Percentiles rank a stretch among this genome's conserved stretches.
phyloP scores from a whole-genome alignment of 2,797 vertebrate species.

The Mormyrus proboscirostris region DNA sequence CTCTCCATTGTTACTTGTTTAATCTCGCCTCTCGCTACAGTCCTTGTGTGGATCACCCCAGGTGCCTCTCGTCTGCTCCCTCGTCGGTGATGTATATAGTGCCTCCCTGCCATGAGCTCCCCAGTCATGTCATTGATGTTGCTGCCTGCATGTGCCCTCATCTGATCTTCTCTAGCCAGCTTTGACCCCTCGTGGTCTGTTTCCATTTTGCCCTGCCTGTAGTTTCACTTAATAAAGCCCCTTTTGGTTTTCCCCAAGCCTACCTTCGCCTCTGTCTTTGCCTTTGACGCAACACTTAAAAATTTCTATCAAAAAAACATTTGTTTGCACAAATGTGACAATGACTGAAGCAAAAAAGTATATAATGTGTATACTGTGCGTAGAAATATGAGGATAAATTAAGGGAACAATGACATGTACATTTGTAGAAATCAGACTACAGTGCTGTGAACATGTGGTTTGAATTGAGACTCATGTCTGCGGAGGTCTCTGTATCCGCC shows the following conservation, averaged over 20 bases:
- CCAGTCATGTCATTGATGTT: too few relatives aligned
- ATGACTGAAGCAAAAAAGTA: not conserved
- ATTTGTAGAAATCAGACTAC: not conserved
- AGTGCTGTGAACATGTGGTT: not conserved
- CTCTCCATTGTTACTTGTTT: too few relatives aligned
- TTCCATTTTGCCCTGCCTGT: not conserved
- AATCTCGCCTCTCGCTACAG: too few relatives aligned
- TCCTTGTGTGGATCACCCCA: too few relatives aligned
- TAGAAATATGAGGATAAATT: not conserved
- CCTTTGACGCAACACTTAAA: not conserved
- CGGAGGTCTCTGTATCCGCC: not conserved
- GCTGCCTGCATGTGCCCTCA: too few relatives aligned
- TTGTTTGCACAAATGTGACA: not conserved
- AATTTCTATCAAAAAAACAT: not conserved
- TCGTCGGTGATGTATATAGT: too few relatives aligned
- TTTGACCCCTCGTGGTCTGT: not conserved
- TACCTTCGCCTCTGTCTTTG: not conserved
- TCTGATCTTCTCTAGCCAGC: not conserved
- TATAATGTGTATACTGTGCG: not conserved
- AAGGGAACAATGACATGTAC: not conserved
- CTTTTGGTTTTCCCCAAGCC: not conserved
- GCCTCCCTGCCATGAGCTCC: too few relatives aligned
- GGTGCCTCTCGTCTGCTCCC: too few relatives aligned
- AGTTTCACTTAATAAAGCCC: not conserved
- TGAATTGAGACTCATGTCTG: not conserved